Base-by-base conservation (phyloP, 1,140 invertebrate species). In the Drosophila athabasca region DNA sequence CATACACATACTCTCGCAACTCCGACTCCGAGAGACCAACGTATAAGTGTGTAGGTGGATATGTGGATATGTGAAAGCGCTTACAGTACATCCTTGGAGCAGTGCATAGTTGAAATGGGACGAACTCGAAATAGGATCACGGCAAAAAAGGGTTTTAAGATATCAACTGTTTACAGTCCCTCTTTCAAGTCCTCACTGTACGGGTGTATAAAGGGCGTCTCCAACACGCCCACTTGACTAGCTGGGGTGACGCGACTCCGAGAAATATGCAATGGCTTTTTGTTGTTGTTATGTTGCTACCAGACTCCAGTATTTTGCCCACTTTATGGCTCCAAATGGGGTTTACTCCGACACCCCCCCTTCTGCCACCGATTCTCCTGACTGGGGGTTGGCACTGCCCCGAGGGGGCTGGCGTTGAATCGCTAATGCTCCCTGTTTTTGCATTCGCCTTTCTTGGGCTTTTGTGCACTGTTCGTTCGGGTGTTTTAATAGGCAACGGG, bases 231-330 rank as follows among this genome's bases (percentile, higher is more conserved):
- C 76, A 69, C 67, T 79, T 80, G 59, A 49, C 61, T 68, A 46
- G 75, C 79, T 53, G 58, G 72, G 82, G 76, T 78, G 59, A 66
- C 61, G 55, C 45, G 69, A 44, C 74, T 64, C 82, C 82, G 69
- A 71, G 82, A 68, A 78, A 54, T 85, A 87, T 85, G 82, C 82
- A 87, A 75, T 68, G 78, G 44, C 78, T 77, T 82, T 87, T 83
- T 66, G 17, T 19, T 19, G 13, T 22, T 45, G 57, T 70, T 61
- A 66, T 79, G 61, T 44, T 81, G 53, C 74, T 57, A 58, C 60
- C 79, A 77, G 62, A 74, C 62, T 70, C 82, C 66, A 68, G 53
- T 73, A 69, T 71, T 85, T 75, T 59, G 65, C 82, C 82, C 82
- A 85, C 82, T 85, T 85, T 87, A 85, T 77, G 82, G 59, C 78